A percentile compares a stretch with the other conserved stretches of the same genome.
Conservation (phyloP, 1,140 invertebrate species). For the Macrosteles quadrilineatus region DNA sequence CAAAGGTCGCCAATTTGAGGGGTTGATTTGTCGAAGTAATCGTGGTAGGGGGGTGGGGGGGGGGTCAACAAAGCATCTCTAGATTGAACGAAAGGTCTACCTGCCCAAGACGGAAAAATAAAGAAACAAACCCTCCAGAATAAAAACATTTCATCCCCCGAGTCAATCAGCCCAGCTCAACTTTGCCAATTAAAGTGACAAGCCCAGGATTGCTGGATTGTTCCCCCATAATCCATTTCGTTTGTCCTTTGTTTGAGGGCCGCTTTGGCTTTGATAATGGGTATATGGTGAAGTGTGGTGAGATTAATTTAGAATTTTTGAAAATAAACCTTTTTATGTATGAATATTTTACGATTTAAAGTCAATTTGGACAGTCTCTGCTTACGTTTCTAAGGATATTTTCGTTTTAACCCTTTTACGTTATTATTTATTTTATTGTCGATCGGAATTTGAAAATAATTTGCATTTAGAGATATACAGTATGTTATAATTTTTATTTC, state of each 20-base stretch:
- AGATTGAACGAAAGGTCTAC: background rate
- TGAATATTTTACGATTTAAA: no score
- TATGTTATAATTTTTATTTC: no score
- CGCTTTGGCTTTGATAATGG: no score
- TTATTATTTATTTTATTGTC: no score
- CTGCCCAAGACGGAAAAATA: conserved; percentile 4
- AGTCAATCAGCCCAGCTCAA: conserved; percentile 10
- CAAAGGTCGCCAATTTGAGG: conserved; percentile 7
- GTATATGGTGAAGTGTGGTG: no score
- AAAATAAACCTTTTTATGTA: no score
- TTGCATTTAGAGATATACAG: no score
- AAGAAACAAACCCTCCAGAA: background rate
- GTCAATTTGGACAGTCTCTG: no score
- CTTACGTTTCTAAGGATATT: no score
- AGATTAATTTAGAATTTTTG: no score
- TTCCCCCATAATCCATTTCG: conserved; percentile 23
- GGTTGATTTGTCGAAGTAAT: conserved; percentile 12
- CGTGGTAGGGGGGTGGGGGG: background rate
- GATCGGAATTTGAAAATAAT: no score
- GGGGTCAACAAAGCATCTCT: background rate
- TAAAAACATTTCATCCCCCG: background rate
- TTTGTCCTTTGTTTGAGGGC: background rate
- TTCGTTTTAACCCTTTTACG: no score
- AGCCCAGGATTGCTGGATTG: background rate
- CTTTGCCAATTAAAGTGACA: conserved; percentile 31